Base-by-base conservation (phyloP, 2,888 invertebrate species). In the Aethes cnicana region DNA sequence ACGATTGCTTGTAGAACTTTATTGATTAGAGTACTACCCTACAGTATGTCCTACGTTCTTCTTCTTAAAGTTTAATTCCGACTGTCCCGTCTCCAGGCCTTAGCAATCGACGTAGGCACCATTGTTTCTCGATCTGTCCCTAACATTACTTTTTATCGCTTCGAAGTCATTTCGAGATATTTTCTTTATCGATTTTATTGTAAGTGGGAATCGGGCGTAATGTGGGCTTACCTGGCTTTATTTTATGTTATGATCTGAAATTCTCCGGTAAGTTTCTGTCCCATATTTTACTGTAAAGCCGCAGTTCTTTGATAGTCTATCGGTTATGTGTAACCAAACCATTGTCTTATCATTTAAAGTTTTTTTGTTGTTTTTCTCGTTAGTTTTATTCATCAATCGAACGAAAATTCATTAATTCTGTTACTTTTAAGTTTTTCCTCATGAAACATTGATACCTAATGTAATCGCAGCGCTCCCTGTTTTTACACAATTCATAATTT, bases 61-160 rank as follows among this genome's bases (percentile, higher is more conserved):
- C 55, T 61, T 63, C 55, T 0, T 26, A 28, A 3, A 21, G 56
- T 67, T 48, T 11, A 39, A 55, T 53, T 41, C 25, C 35, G 33
- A 50, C 41, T 47, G n/a, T 8, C 4, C 12, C 23, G 20, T 33
- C 32, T 47, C 25, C 35, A 47, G 37, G 36, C 37, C 53, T 49
- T 36, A 60, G 64, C 68, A 70, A 68, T 68, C 67, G 65, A 62
- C 62, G 63, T 58, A 65, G 59, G 69, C 66, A 68, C 76, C 71
- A 81, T 81, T 81, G 81, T 81, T 80, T 77, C 79, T 70, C 74
- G 73, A 79, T 77, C 69, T 74, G 73, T 68, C 62, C 66, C 64
- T 70, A 75, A 75, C 79, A 75, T 81, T 77, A 79, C 77, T 74
- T 82, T 82, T 81, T 81, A 81, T 81, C 68, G 77, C 63, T 62